Percentiles rank a stretch among this genome's conserved stretches.
These are phyloP conservation scores for Pogonophryne albipinna DNA, from an alignment of 2,797 vertebrate species.

Conservation along the genomic window DNA sequence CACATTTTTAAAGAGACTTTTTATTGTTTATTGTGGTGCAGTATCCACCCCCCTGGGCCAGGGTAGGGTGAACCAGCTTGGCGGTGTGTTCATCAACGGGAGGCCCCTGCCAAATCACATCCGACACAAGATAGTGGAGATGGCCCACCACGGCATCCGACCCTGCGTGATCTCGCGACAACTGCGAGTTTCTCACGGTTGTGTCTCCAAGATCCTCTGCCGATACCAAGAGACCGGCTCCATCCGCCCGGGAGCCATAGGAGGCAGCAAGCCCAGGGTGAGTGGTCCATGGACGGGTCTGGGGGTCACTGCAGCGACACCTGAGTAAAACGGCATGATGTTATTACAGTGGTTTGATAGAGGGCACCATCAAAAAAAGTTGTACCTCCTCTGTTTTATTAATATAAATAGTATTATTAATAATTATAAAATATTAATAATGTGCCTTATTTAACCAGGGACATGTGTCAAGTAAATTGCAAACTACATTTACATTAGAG, in stretches of 20 bases:
- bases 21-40: constrained; percentile 78
- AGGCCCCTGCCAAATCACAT: constrained; percentile 97
- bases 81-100: constrained; percentile 98
- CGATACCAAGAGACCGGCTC: constrained; percentile 98
- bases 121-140: constrained; percentile 99
- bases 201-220: constrained; percentile 98
- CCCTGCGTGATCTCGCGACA: constrained; percentile 98
- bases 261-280: constrained; percentile 99
- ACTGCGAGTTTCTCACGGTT: constrained; percentile 96
- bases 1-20: constrained; percentile 21
- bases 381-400: not conserved
- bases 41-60: constrained; percentile 98
- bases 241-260: constrained; percentile 97
- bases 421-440: constrained; percentile 6
- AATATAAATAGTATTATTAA: constrained; percentile 1
- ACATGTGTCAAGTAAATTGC: not conserved
- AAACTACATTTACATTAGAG: not conserved
- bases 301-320: constrained; percentile 31
- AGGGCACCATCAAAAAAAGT: not conserved
- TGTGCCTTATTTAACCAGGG: not conserved
- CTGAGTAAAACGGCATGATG: constrained; percentile 19
- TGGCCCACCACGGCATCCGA: constrained; percentile 98
- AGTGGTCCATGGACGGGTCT: constrained; percentile 79
- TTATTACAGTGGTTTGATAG: not conserved
- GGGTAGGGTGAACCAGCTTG: constrained; percentile 97